Evolutionary conservation across 2,797 vertebrate genomes (phyloP).

Genomic region (Kryptolebias ocellatus): DNA sequence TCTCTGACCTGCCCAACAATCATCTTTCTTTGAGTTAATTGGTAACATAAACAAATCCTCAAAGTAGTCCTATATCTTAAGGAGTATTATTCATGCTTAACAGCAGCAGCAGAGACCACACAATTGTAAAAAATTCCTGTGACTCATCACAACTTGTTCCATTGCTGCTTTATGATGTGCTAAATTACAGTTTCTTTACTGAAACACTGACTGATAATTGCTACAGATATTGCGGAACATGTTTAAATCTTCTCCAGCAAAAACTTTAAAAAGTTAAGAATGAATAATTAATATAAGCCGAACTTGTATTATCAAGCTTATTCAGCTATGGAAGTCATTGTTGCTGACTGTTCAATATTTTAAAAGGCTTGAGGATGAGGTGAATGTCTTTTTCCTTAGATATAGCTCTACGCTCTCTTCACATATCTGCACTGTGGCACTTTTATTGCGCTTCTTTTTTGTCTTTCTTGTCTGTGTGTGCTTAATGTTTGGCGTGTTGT

Average conservation of each 20-base stretch:
- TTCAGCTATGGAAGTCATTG: slow-evolving; percentile 46
- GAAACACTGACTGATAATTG: slow-evolving; percentile 43
- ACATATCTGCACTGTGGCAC: slow-evolving; percentile 50
- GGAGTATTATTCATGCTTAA: slow-evolving; percentile 61
- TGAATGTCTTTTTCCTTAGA: slow-evolving; percentile 44
- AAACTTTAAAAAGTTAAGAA: slow-evolving; percentile 26
- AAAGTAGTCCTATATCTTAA: slow-evolving; percentile 66
- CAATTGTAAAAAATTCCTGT: slow-evolving; percentile 20
- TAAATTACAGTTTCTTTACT: slow-evolving; percentile 50
- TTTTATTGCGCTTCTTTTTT: slow-evolving; percentile 54
- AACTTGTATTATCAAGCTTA: slow-evolving; percentile 49
- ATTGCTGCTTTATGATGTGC: slow-evolving; percentile 43
- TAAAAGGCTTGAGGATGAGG: slow-evolving; percentile 47
- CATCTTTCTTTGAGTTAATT: slow-evolving; percentile 81
- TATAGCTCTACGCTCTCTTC: slow-evolving; percentile 26
- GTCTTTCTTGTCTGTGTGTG: slow-evolving; percentile 48
- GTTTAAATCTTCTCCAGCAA: slow-evolving; percentile 21
- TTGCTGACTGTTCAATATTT: slow-evolving; percentile 64
- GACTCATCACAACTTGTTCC: slow-evolving; percentile 30
- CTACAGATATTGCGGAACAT: slow-evolving; percentile 22
- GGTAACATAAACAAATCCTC: slow-evolving; percentile 80
- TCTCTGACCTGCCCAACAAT: slow-evolving; percentile 79
- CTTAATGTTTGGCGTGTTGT: slow-evolving; percentile 68
- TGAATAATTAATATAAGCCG: slow-evolving; percentile 64
- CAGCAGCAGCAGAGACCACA: slow-evolving; percentile 14